Evolutionary conservation across 2,113 vertebrate genomes (phyloP).

Genomic region (Neopipo cinnamomea): DNA sequence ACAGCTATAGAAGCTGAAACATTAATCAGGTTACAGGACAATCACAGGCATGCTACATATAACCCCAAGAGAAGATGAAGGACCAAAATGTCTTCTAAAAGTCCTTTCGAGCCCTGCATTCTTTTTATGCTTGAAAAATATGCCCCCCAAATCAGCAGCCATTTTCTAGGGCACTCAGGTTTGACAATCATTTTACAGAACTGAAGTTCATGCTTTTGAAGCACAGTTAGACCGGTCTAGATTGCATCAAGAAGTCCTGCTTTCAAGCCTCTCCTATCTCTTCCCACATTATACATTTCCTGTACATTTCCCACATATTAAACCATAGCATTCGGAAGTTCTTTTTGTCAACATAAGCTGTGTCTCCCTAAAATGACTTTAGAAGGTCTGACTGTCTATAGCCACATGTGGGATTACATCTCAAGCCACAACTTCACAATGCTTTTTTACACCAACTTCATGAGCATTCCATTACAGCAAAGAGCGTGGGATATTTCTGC

Average conservation of each 20-base stretch:
- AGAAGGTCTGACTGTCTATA: not conserved
- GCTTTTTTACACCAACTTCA: not conserved
- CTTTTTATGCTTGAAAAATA: not conserved
- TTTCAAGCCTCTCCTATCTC: not conserved
- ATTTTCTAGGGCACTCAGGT: not conserved
- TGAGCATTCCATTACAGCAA: not conserved
- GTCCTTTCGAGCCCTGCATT: not conserved
- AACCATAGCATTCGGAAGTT: not conserved
- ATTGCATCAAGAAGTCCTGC: not conserved
- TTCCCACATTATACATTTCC: not conserved
- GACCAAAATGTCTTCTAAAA: not conserved
- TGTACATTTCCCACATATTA: not conserved
- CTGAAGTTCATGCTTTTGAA: not conserved
- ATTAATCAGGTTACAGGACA: not conserved
- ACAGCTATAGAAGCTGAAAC: not conserved
- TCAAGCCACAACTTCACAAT: not conserved
- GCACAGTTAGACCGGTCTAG: not conserved
- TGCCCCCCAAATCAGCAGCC: rapidly evolving
- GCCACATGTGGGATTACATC: not conserved
- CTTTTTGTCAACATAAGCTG: not conserved
- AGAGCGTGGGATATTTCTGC: not conserved
- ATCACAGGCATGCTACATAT: not conserved
- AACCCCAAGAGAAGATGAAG: not conserved
- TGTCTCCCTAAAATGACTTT: not conserved
- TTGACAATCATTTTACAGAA: not conserved